Evolutionary conservation across 1,140 invertebrate species (phyloP).

Genomic region (Bombus difficillimus): DNA sequence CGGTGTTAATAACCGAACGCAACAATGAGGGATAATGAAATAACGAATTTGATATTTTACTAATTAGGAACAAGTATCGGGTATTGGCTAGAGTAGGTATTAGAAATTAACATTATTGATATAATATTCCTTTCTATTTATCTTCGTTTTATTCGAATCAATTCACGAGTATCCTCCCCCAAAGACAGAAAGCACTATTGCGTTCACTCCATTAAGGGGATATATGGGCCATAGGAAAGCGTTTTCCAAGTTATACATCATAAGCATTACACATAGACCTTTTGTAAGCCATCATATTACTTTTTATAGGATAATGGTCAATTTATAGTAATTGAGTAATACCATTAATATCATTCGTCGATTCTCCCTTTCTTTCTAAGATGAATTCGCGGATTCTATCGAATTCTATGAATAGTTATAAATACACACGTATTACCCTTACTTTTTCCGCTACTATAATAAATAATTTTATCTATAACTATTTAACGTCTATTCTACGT

Average conservation of each 20-base stretch:
- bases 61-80: no score
- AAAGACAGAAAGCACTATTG: neutral
- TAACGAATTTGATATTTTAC: neutral
- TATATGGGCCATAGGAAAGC: constrained; percentile 15
- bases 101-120: neutral
- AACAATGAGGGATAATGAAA: neutral
- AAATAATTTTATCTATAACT: neutral
- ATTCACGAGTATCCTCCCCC: neutral
- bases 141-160: constrained; percentile 10
- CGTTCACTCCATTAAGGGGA: constrained; percentile 28
- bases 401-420: neutral
- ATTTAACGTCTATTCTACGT: no score
- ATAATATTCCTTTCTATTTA: neutral
- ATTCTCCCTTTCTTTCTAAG: neutral
- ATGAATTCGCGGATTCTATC: neutral
- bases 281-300: neutral
- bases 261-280: neutral
- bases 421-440: neutral
- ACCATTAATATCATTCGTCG: neutral
- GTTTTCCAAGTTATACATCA: constrained; percentile 4
- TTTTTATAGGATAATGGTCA: neutral
- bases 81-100: no score
- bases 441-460: neutral
- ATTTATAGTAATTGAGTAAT: constrained; percentile 10
- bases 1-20: neutral